Base-by-base conservation (phyloP, 2,888 invertebrate species). In the Penaeus monodon region DNA sequence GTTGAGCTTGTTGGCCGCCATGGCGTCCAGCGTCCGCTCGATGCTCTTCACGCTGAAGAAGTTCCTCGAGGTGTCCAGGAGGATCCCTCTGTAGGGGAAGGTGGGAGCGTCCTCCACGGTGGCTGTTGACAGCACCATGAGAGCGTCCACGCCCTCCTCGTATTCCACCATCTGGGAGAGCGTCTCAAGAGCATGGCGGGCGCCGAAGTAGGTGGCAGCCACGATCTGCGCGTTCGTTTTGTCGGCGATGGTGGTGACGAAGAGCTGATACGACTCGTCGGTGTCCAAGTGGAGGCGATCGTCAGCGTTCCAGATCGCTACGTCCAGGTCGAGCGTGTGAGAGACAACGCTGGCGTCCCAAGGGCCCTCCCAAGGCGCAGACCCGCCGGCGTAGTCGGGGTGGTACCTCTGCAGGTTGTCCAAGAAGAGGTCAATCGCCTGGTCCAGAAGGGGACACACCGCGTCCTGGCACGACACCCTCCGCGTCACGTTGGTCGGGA, bases 61-160 rank as follows among this genome's bases (percentile, higher is more conserved):
- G 92, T 98, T 98, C 66, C 99, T 94, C 0, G 98, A 94, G 0
- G 99, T 98, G 92, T 99, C 99, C 83, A 99, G 92, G 73, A 97
- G 93, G 12, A 99, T 92, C 0, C 98, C 99, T 91, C 99, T 94
- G 93, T 98, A 97, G 0, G 95, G 94, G 93, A 97, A 99, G 0
- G 94, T 94, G 0, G 99, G 99, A 65, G 94, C 94, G 92, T 99
- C 99, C 2, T 92, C 92, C 87, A 98, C 94, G 17, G 57, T 65
- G 86, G 66, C 94, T 85, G 74, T 27, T 89, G 33, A 66, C 6
- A 90, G 85, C 12, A 91, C 91, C 82, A 83, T 74, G 73, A 90
- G 85, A 38, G 70, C 64, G 24, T 82, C 80, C 7, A 22, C n/a
- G n/a, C 73, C 90, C 93, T 92, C 86, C 94, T 93, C 83, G 92